Percentiles rank a stretch among this genome's conserved stretches.
Evolutionary conservation across 2,888 invertebrate species (phyloP).

Genomic region (Stramonita haemastoma): DNA sequence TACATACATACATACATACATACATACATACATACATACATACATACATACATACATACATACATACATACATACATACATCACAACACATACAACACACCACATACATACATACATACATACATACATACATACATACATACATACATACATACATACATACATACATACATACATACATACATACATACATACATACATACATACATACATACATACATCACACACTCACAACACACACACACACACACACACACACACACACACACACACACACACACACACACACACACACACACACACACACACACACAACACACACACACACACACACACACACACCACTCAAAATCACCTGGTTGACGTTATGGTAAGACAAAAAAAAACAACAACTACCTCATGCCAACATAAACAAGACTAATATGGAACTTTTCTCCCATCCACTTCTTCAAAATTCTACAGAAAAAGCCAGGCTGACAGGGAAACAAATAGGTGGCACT

Average conservation of each 20-base stretch:
- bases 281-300: not conserved
- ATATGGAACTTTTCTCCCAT: no score
- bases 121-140: no score
- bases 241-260: not conserved
- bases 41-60: not conserved
- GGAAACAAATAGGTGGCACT: not conserved
- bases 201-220: no score
- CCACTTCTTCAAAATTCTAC: not conserved
- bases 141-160: no score
- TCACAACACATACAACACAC: not conserved
- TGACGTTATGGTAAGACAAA: no score
- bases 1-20: not conserved
- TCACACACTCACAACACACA: not conserved
- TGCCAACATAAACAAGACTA: no score
- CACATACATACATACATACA: not conserved
- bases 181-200: no score
- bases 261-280: constrained; percentile 13
- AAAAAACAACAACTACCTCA: no score
- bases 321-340: not conserved
- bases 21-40: not conserved
- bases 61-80: not conserved
- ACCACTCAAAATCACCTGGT: not conserved
- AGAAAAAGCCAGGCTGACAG: not conserved
- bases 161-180: no score
- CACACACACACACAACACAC: constrained; percentile 14